Evolutionary conservation across 2,113 vertebrate genomes (phyloP), one percentile per base, ranked within the genome.

Genomic region (Trogon surrucura): DNA sequence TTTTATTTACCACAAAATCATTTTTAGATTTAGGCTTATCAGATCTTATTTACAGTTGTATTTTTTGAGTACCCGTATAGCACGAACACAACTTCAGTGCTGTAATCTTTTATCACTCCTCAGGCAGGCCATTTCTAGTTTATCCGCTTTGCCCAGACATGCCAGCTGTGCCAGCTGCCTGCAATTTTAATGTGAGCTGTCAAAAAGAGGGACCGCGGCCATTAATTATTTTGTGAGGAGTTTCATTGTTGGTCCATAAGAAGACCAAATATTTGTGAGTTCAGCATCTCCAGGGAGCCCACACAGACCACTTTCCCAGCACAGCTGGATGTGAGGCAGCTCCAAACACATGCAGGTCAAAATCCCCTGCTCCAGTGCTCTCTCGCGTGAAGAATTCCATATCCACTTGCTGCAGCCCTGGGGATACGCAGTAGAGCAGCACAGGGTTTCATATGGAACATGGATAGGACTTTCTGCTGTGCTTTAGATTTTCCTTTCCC

Each of bases 281-380:
- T 91, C 81, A 70, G 16, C 48, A 20, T 94, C 94, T 93, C 92
- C 44, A 21, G 70, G 80, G 80, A 97, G 72, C 50, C 8, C 44
- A 32, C 32, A 7, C 16, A 79, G 69, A 58, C 9, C 48, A 20
- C 38, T 45, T 88, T 90, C 67, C 61, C 79, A 80, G 69, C 17
- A 34, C 95, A 96, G 93, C 88, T 96, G 87, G 41, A 66, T 36
- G 23, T 2, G 21, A 97, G 44, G 64, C 69, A 70, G 57, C n/a
- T 88, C 58, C 84, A 71, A 58, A 41, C 66, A 78, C 36, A 80
- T 3, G 11, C 6, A 56, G 29, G 58, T 89, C 73, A n/a, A 85
- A 94, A 92, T 94, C 95, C 91, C 38, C 78, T 91, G 78, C 90
- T 62, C 47, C 67, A 20, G 41, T 71, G 62, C 34, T 88, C 90